Evolutionary conservation across 1,140 invertebrate species (phyloP).

Genomic region (Drosophila mayri): DNA sequence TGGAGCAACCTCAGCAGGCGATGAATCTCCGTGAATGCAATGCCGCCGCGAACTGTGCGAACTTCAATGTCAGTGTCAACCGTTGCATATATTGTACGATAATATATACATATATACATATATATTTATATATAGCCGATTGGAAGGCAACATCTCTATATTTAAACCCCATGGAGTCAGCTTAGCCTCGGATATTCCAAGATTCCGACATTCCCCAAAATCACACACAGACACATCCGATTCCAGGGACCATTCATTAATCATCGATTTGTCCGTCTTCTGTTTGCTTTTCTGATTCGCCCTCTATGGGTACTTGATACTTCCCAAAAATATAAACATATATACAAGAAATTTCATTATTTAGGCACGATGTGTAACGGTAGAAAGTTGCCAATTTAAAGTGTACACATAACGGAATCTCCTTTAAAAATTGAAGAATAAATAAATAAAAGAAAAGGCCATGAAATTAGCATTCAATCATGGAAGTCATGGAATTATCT

Average conservation of each 20-base stretch:
- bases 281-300: constrained; percentile 66
- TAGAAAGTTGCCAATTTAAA: constrained; percentile 69
- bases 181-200: constrained; percentile 2
- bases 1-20: constrained; percentile 33
- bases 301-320: constrained; percentile 33
- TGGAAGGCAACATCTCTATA: constrained; percentile 17
- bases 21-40: constrained; percentile 33
- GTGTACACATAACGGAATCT: constrained; percentile 36
- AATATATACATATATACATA: not conserved
- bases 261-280: constrained; percentile 19
- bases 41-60: constrained; percentile 23
- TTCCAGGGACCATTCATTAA: constrained; percentile 46
- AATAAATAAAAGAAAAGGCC: constrained; percentile 12
- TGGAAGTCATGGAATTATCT: constrained; percentile 15
- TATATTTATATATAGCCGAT: not conserved
- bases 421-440: not conserved
- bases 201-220: constrained; percentile 12
- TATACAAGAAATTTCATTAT: constrained; percentile 35
- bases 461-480: constrained; percentile 38
- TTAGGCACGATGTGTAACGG: constrained; percentile 55
- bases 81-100: constrained; percentile 4
- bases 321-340: constrained; percentile 5
- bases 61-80: constrained; percentile 54
- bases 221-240: not conserved
- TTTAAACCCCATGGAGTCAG: constrained; percentile 18